Percentiles rank a stretch among this genome's conserved stretches.
phyloP scores from a whole-genome alignment of 2,113 vertebrate genomes.

The Dromas ardeola region DNA sequence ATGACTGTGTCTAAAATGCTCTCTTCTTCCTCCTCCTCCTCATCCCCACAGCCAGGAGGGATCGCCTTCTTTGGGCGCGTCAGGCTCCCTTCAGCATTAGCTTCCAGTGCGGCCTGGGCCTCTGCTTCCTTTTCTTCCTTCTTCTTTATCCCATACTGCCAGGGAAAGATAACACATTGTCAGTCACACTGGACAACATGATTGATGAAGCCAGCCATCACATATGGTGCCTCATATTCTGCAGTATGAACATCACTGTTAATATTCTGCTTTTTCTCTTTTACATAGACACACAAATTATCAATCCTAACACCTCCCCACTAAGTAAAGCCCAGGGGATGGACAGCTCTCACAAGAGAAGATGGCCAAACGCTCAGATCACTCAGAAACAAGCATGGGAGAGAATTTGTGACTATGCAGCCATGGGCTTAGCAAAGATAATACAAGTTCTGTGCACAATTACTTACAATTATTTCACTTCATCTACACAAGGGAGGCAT shows the following conservation, averaged over 20 bases:
- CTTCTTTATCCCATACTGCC: conserved; percentile 97
- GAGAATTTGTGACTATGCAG: not conserved
- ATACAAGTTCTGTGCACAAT: not conserved
- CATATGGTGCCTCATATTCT: not conserved
- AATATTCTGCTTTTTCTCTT: not conserved
- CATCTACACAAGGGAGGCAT: not conserved
- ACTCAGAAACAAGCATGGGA: not conserved
- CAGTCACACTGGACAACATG: not conserved
- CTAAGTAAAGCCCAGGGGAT: not conserved
- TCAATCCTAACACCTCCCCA: not conserved
- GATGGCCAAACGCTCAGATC: not conserved
- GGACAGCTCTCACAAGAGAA: not conserved
- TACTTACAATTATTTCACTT: not conserved
- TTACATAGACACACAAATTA: not conserved
- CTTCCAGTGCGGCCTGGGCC: conserved; percentile 89
- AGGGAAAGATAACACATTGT: not conserved
- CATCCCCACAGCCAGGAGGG: conserved; percentile 77
- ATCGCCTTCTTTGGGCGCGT: conserved; percentile 92
- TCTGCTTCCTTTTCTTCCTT: conserved; percentile 92
- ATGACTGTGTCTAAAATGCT: conserved; percentile 98
- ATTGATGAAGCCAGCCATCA: not conserved
- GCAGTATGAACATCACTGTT: not conserved
- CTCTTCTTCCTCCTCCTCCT: conserved; percentile 90
- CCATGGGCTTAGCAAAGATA: not conserved
- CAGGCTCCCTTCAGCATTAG: conserved; percentile 88